Conservation (phyloP, 2,113 vertebrate genomes). For the Pseudolaguvia tuberculata region DNA sequence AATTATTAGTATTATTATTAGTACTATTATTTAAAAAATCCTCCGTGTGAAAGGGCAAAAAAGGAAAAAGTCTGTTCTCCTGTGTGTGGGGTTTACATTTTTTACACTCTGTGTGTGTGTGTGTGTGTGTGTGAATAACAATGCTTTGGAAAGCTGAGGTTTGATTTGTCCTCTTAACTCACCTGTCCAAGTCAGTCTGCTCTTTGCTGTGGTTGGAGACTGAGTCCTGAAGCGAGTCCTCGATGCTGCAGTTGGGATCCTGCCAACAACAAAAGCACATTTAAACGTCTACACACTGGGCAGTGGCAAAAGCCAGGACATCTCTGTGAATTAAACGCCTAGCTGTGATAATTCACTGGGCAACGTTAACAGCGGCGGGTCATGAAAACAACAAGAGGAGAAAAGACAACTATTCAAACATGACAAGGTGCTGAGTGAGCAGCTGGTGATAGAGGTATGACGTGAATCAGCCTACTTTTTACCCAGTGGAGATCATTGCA, state of each 20-base stretch:
- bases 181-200: slow-evolving; percentile 36
- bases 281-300: not conserved
- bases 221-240: slow-evolving; percentile 35
- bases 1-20: too few relatives aligned
- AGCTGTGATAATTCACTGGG: slow-evolving; percentile 5
- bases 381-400: slow-evolving; percentile 1
- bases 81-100: not conserved
- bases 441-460: not conserved
- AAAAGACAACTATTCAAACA: not conserved
- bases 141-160: not conserved
- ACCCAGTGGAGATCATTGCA: not conserved
- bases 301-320: not conserved
- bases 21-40: too few relatives aligned
- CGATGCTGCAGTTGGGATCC: slow-evolving; percentile 40
- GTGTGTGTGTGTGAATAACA: not conserved
- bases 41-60: too few relatives aligned
- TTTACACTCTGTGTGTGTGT: not conserved
- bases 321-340: not conserved
- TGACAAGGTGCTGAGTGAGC: not conserved
- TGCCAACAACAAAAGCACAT: slow-evolving; percentile 6
- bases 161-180: not conserved
- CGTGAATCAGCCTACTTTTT: not conserved
- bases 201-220: slow-evolving; percentile 39
- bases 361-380: slow-evolving; percentile 10
- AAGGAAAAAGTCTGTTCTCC: not conserved